These are phyloP conservation scores for Chaetodon trifasciatus DNA, from an alignment of 2,797 vertebrate species.

Conservation along the genomic window DNA sequence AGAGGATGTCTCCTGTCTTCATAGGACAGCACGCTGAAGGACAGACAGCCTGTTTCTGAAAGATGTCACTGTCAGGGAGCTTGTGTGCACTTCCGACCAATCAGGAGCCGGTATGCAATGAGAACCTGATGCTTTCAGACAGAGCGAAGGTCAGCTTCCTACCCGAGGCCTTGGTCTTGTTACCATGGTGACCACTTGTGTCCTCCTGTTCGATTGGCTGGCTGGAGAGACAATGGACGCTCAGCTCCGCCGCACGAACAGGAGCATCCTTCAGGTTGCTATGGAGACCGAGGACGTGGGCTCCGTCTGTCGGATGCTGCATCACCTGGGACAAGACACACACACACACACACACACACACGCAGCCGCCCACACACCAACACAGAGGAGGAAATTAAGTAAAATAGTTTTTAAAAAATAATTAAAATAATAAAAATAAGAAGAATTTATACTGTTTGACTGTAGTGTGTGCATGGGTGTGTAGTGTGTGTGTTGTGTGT, in stretches of 20 bases:
- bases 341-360: background rate
- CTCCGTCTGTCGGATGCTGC: constrained; percentile 75
- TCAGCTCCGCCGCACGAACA: constrained; percentile 72
- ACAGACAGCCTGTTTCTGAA: too few relatives aligned
- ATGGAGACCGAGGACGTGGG: constrained; percentile 79
- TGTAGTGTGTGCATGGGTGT: too few relatives aligned
- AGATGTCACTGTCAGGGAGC: background rate
- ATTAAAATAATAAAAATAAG: too few relatives aligned
- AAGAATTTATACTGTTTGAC: too few relatives aligned
- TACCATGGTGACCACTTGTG: constrained; percentile 57
- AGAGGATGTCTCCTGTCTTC: too few relatives aligned
- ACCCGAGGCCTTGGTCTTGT: constrained; percentile 78
- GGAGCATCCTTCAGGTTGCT: constrained; percentile 76
- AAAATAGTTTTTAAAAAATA: too few relatives aligned
- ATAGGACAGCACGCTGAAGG: too few relatives aligned
- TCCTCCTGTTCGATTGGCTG: constrained; percentile 80
- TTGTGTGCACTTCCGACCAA: background rate
- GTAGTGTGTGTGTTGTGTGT: too few relatives aligned
- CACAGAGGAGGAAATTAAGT: background rate
- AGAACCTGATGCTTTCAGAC: constrained; percentile 4
- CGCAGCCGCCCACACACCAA: background rate
- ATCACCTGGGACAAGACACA: constrained; percentile 71
- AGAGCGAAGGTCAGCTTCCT: constrained; percentile 28
- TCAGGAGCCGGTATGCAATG: background rate
- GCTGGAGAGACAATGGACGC: constrained; percentile 77